These are phyloP conservation scores for Trichogramma dendrolimi DNA, from an alignment of 2,888 invertebrate genomes.

Conservation along the genomic window DNA sequence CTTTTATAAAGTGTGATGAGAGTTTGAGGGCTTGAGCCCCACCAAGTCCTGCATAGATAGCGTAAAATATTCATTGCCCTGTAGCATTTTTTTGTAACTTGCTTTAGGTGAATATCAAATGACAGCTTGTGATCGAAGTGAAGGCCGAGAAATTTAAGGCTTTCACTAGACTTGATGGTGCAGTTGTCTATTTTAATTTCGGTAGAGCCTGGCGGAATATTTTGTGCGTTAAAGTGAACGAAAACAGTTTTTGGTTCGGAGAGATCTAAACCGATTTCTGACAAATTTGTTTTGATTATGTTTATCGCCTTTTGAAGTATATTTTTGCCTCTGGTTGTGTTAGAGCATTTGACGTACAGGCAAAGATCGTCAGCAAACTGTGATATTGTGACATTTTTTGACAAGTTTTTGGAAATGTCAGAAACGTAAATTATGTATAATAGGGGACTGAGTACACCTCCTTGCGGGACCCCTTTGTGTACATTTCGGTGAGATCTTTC, in stretches of 20 bases:
- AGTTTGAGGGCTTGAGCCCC: slow-evolving; percentile 7
- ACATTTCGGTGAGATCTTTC: slow-evolving; percentile 8
- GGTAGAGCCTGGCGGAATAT: neutral
- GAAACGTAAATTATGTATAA: slow-evolving; percentile 21
- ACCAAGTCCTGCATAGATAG: slow-evolving; percentile 5
- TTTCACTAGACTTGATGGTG: neutral
- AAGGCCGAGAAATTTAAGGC: neutral
- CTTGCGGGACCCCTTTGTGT: slow-evolving; percentile 25
- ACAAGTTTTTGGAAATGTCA: slow-evolving; percentile 1
- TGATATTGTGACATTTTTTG: neutral
- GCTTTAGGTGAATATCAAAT: neutral
- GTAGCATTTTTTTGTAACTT: slow-evolving; percentile 1
- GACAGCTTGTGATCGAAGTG: neutral
- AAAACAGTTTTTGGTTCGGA: neutral
- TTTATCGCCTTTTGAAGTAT: neutral
- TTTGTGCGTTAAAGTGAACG: neutral
- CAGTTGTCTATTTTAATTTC: neutral
- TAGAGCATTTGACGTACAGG: neutral
- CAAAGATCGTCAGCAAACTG: slow-evolving; percentile 9
- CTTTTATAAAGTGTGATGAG: slow-evolving; percentile 12
- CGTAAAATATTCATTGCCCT: slow-evolving; percentile 4
- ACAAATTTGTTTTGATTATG: neutral
- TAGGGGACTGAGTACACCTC: slow-evolving; percentile 26
- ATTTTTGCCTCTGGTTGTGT: neutral
- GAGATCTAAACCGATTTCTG: neutral